These are phyloP conservation scores for Pycnomerus fuliginosus DNA, from an alignment of 2,888 invertebrate species.

Conservation along the genomic window DNA sequence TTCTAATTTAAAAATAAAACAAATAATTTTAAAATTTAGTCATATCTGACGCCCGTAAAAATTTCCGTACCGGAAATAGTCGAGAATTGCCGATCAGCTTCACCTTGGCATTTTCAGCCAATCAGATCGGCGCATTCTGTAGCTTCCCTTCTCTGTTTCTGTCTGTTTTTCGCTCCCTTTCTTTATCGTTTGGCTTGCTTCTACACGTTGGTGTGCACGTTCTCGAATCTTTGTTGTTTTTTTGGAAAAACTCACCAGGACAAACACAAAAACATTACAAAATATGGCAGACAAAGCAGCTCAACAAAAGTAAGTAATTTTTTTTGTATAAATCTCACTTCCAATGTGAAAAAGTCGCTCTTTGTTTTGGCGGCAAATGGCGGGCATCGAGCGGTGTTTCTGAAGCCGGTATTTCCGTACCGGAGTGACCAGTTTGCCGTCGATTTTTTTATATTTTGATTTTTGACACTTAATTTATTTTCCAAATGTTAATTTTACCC, in stretches of 20 bases:
- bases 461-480: no score
- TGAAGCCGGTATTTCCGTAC: constrained; percentile 41
- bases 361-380: constrained; percentile 56
- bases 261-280: constrained; percentile 32
- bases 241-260: constrained; percentile 25
- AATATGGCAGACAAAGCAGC: constrained; percentile 66
- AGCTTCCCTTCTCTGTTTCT: constrained; percentile 35
- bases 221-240: constrained; percentile 33
- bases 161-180: constrained; percentile 31
- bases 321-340: constrained; percentile 13
- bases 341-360: constrained; percentile 19
- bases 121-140: constrained; percentile 23
- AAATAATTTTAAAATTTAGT: constrained; percentile 21
- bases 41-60: constrained; percentile 22
- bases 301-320: constrained; percentile 64
- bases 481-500: not conserved
- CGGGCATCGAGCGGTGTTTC: constrained; percentile 52
- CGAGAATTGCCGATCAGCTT: constrained; percentile 30
- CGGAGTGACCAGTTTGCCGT: constrained; percentile 8
- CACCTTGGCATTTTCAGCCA: constrained; percentile 36
- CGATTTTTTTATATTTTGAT: constrained; percentile 2
- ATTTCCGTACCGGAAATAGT: constrained; percentile 30
- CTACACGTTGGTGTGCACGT: constrained; percentile 33
- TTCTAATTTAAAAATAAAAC: constrained; percentile 16
- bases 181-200: constrained; percentile 28